Conservation (phyloP, 2,888 invertebrate species). For the Celastrina argiolus region DNA sequence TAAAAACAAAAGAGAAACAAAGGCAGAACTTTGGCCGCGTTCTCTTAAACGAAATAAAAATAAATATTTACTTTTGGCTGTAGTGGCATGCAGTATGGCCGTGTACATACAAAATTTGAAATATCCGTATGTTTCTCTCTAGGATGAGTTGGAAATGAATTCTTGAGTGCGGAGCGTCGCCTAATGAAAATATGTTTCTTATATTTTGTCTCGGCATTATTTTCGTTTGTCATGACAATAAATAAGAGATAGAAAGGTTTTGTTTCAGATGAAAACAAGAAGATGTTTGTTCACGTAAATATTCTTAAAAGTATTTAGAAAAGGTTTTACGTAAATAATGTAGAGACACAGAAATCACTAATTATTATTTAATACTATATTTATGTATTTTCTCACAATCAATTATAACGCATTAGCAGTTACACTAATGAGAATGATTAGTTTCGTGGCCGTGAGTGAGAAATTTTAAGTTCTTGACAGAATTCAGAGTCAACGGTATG, state of each 20-base stretch:
- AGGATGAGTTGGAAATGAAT: constrained; percentile 18
- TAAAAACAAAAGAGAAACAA: constrained; percentile 25
- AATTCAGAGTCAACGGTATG: too few species aligned
- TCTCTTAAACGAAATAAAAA: constrained; percentile 26
- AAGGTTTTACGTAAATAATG: too few species aligned
- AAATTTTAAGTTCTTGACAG: too few species aligned
- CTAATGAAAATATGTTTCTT: constrained; percentile 19
- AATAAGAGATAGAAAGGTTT: not conserved
- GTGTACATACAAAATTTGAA: constrained; percentile 18
- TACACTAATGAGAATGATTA: too few species aligned
- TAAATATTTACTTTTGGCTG: constrained; percentile 26
- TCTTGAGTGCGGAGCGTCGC: constrained; percentile 11
- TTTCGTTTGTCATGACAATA: constrained; percentile 9
- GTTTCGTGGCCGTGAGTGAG: too few species aligned
- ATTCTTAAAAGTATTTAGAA: too few species aligned
- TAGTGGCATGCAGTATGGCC: constrained; percentile 22
- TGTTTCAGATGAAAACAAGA: not conserved
- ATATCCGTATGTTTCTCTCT: constrained; percentile 16
- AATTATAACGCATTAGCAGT: too few species aligned
- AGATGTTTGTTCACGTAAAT: too few species aligned
- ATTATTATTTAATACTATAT: too few species aligned
- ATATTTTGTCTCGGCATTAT: constrained; percentile 11
- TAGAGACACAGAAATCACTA: too few species aligned
- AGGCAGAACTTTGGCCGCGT: constrained; percentile 24
- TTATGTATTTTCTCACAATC: too few species aligned